Percentiles rank a stretch among this genome's conserved stretches.
These are phyloP conservation scores for Romanomermis culicivorax DNA, from an alignment of 2,888 invertebrate species.

Conservation along the genomic window DNA sequence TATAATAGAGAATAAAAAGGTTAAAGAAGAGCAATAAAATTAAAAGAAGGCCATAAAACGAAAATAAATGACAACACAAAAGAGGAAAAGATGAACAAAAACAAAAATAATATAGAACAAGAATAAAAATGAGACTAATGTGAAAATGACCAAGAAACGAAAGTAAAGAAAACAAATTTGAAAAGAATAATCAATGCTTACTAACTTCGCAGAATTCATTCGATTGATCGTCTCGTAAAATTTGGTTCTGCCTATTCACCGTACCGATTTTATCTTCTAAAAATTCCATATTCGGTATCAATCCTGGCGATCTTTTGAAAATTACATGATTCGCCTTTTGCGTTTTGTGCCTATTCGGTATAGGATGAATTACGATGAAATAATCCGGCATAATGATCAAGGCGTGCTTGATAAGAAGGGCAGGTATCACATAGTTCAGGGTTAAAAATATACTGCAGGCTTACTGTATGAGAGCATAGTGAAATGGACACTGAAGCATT, in stretches of 20 bases:
- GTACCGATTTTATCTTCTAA: not conserved
- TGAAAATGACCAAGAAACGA: no score
- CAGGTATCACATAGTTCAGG: no score
- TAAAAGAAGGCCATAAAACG: no score
- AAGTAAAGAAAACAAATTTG: no score
- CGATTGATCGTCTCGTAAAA: not conserved
- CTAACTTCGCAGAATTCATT: slow-evolving; percentile 24
- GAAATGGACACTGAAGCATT: slow-evolving; percentile 22
- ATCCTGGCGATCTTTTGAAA: slow-evolving; percentile 2
- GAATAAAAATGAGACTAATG: no score
- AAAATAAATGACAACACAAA: no score
- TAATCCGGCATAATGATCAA: slow-evolving; percentile 23
- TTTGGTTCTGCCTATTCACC: no score
- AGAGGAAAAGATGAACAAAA: no score
- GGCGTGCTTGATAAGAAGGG: slow-evolving; percentile 18
- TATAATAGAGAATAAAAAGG: not conserved
- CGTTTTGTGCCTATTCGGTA: slow-evolving; percentile 16
- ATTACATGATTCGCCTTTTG: not conserved
- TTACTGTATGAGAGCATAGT: slow-evolving; percentile 16
- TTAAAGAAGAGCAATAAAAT: not conserved
- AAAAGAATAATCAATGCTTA: no score
- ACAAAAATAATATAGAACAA: no score
- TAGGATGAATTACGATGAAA: slow-evolving; percentile 24
- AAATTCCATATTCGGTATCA: not conserved
- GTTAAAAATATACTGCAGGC: no score